phyloP scores from a whole-genome alignment of 2,888 invertebrate genomes.

The Eupithecia abbreviata region DNA sequence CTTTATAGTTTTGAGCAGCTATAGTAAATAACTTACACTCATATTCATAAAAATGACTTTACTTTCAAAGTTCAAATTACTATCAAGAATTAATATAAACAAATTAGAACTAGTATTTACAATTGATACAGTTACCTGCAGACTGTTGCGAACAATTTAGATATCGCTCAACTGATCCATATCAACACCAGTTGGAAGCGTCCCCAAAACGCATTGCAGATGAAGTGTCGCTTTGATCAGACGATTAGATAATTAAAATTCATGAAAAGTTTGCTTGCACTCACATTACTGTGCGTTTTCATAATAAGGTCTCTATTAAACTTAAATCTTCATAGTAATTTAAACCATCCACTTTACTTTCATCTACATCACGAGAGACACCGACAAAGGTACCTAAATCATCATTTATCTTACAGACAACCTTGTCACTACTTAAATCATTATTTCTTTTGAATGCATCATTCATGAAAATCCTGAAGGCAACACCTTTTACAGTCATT shows the following conservation, averaged over 20 bases:
- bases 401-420: slow-evolving; percentile 33
- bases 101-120: too few species aligned
- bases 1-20: neutral
- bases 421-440: slow-evolving; percentile 25
- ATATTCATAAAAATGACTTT: neutral
- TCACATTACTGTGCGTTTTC: neutral
- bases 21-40: neutral
- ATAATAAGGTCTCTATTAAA: neutral
- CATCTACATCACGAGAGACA: neutral
- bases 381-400: slow-evolving; percentile 7
- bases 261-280: neutral
- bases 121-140: too few species aligned
- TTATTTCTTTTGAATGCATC: neutral
- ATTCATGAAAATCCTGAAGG: slow-evolving; percentile 14
- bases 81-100: too few species aligned
- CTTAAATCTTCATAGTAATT: neutral
- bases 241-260: neutral
- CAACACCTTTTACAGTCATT: slow-evolving; percentile 4
- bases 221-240: too few species aligned
- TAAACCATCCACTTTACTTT: neutral
- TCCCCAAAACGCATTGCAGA: too few species aligned
- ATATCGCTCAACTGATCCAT: too few species aligned
- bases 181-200: too few species aligned
- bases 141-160: too few species aligned
- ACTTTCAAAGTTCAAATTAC: too few species aligned